Base-by-base conservation (phyloP, 2,888 invertebrate genomes). In the Carabus problematicus region DNA sequence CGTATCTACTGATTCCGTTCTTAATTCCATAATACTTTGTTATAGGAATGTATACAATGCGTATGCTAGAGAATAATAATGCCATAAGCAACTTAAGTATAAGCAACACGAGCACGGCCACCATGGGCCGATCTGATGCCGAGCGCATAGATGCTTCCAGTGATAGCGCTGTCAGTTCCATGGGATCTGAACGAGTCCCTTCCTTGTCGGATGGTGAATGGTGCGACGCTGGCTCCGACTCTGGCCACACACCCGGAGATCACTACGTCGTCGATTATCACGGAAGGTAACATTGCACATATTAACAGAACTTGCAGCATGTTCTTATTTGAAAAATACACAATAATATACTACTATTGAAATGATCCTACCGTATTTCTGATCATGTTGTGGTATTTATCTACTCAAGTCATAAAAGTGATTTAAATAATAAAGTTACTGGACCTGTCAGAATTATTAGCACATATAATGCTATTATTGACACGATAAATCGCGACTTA, bases 161-260 rank as follows among this genome's bases (percentile, higher is more conserved):
- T 67, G 95, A 95, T 81, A 94, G 94, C 77, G 95, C 95, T 0
- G 95, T 95, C 42, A 95, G 95, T 71, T 95, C 95, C 1, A 94
- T 95, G 94, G 94, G 94, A 2, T 94, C 94, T 1, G 95, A 95
- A 77, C 86, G 95, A 11, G 94, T 95, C 8, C 93, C 94, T 2
- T 94, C 94, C 0, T 84, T 94, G 1, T 94, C 94, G 0, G 95
- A 95, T 78, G 92, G 93, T 1, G 95, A 94, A 77, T 95, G 94
- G 94, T 93, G 94, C 79, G 95, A 95, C 78, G 88, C 86, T 47
- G 94, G 94, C 40, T 93, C 92, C 60, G 94, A 95, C 77, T 93
- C 94, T 0, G 87, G 87, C 64, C 88, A 88, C 73, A 87, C 85
- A n/a, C 83, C 86, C 70, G 85, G 84, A 8, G 86, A 86, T 74